phyloP scores from a whole-genome alignment of 2,113 vertebrate species.

The Gambusia holbrooki region DNA sequence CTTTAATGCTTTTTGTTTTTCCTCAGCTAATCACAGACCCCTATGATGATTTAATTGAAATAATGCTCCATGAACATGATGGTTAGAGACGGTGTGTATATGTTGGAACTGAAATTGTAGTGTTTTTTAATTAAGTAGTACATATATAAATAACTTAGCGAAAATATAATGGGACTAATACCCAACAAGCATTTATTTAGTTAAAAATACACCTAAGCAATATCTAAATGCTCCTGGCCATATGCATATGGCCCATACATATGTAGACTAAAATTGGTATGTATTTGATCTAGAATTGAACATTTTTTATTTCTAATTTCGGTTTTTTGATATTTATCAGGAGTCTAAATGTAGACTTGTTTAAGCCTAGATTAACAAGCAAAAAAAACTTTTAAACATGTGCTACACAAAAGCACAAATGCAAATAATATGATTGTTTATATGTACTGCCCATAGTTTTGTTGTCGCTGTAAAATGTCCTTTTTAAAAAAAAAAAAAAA shows the following conservation, averaged over 20 bases:
- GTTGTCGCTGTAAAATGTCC: neutral
- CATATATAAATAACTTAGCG: too few relatives aligned
- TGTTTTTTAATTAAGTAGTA: neutral
- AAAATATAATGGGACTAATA: too few relatives aligned
- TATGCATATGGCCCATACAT: neutral
- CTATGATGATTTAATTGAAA: neutral
- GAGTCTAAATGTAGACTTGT: neutral
- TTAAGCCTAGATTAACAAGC: neutral
- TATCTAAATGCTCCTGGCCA: too few relatives aligned
- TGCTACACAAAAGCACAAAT: neutral
- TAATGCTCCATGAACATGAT: neutral
- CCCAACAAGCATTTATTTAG: neutral
- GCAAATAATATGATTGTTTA: neutral
- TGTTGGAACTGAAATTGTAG: neutral
- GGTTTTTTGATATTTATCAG: neutral
- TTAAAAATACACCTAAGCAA: neutral
- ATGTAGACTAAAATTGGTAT: neutral
- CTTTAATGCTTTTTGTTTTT: neutral
- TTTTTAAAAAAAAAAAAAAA: neutral
- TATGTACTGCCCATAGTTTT: neutral
- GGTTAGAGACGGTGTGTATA: too few relatives aligned
- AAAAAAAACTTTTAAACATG: neutral
- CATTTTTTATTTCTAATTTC: neutral
- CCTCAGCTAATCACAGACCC: neutral
- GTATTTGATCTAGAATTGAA: neutral